Base-by-base conservation (phyloP, 2,888 invertebrate genomes). In the Mechanitis mazaeus region DNA sequence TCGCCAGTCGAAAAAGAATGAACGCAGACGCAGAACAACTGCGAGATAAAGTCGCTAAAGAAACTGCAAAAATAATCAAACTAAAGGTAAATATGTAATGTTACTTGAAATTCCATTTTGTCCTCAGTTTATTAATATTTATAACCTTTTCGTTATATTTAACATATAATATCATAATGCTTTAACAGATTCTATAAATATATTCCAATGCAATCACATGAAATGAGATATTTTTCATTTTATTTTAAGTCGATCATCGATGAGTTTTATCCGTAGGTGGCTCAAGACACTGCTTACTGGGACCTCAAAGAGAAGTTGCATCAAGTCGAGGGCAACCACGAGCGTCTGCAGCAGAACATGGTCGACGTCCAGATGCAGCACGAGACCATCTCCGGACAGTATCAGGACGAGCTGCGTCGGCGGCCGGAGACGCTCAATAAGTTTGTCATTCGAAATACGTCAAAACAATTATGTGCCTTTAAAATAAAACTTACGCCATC, bases 251-350 rank as follows among this genome's bases (percentile, higher is more conserved):
- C 20, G 20, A 20, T 20, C 20, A 20, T 20, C 20, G 20, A 20
- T 20, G 20, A 20, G 20, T 20, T 20, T 9, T 42, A 9, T 31
- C 47, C 1, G 35, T 64, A 88, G 89, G 87, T 89, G 35, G 81
- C 83, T 1, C 88, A 87, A 72, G 87, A 87, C 68, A 81, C 86
- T 0, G 81, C 85, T 0, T 86, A 84, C 66, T 87, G 87, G 87
- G 85, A 87, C 62, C 58, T 85, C 56, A 80, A 81, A 66, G 85
- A 88, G 68, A 80, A 81, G 67, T 71, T 85, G 55, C 77, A 80
- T 42, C 80, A 82, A 64, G 72, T 81, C 42, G 79, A 83, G 64
- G 77, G 75, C 57, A 81, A 83, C 69, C 83, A 83, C 71, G 88
- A 86, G 72, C 77, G 81, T 0, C 77, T 87, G 56, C 87, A 86